Percentiles rank a stretch among this genome's conserved stretches.
phyloP scores from a whole-genome alignment of 2,113 vertebrate genomes.

The Ammospiza nelsoni region DNA sequence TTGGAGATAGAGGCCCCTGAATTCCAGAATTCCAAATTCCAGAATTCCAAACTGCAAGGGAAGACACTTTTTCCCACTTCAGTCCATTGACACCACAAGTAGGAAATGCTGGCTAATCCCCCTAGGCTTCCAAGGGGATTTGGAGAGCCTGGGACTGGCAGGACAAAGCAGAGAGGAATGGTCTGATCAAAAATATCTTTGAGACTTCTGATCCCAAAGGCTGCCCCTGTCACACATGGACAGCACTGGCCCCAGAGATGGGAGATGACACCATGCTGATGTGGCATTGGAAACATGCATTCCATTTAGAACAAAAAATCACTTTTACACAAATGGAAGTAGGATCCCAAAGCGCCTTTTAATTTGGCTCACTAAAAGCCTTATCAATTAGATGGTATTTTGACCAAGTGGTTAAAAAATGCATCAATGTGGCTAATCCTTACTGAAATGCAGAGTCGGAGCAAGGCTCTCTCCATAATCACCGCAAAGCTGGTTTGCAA shows the following conservation, averaged over 20 bases:
- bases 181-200: neutral
- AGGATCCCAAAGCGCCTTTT: neutral
- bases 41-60: neutral
- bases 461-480: neutral
- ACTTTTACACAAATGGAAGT: neutral
- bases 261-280: neutral
- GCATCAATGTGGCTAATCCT: neutral
- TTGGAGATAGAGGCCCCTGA: neutral
- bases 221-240: accelerated
- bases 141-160: neutral
- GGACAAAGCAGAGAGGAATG: neutral
- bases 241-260: neutral
- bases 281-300: neutral
- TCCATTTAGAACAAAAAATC: neutral
- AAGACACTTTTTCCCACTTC: neutral
- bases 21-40: neutral
- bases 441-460: neutral
- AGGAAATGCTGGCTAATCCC: neutral
- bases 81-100: neutral
- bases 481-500: neutral
- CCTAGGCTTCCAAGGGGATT: neutral
- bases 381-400: slow-evolving; percentile 33
- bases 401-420: slow-evolving; percentile 15
- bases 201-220: neutral
- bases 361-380: slow-evolving; percentile 32